Evolutionary conservation across 2,888 invertebrate genomes (phyloP).

Genomic region (Lasioglossum marginatum): DNA sequence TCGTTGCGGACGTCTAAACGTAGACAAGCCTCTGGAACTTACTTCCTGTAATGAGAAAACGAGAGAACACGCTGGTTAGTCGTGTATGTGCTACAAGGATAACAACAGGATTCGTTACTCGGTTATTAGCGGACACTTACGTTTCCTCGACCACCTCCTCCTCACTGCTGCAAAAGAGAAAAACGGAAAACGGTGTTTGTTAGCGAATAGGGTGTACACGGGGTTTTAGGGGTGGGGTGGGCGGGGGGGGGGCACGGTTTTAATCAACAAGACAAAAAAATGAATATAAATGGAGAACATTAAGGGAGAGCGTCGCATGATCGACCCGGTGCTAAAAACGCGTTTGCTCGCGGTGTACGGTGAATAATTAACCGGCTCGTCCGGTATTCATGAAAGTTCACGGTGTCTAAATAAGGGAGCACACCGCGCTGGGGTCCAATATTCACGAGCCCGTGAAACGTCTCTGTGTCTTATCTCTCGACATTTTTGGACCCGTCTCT

Average conservation of each 20-base stretch:
- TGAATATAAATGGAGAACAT: background rate
- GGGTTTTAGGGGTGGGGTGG: slow-evolving; percentile 58
- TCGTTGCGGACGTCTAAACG: slow-evolving; percentile 50
- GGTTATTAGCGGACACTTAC: slow-evolving; percentile 86
- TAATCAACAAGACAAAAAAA: background rate
- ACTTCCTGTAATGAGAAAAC: slow-evolving; percentile 86
- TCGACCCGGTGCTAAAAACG: slow-evolving; percentile 25
- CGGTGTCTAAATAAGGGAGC: background rate
- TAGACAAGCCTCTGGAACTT: slow-evolving; percentile 80
- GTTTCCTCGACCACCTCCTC: slow-evolving; percentile 93
- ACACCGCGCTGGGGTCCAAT: background rate
- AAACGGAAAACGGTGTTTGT: slow-evolving; percentile 73
- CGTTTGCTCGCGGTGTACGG: background rate
- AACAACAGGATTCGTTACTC: slow-evolving; percentile 33
- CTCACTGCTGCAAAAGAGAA: slow-evolving; percentile 86
- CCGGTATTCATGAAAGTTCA: background rate
- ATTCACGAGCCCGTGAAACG: background rate
- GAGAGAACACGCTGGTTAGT: slow-evolving; percentile 60
- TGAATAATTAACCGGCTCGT: slow-evolving; percentile 5
- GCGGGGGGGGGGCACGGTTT: background rate
- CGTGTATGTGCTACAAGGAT: background rate
- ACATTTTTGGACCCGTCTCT: slow-evolving; percentile 24
- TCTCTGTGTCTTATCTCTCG: slow-evolving; percentile 16
- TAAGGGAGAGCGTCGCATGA: background rate
- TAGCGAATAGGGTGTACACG: slow-evolving; percentile 64